Percentiles rank a stretch among this genome's conserved stretches.
These are phyloP conservation scores for Tricholauxania praeusta DNA, from an alignment of 2,888 invertebrate species.

Conservation along the genomic window DNA sequence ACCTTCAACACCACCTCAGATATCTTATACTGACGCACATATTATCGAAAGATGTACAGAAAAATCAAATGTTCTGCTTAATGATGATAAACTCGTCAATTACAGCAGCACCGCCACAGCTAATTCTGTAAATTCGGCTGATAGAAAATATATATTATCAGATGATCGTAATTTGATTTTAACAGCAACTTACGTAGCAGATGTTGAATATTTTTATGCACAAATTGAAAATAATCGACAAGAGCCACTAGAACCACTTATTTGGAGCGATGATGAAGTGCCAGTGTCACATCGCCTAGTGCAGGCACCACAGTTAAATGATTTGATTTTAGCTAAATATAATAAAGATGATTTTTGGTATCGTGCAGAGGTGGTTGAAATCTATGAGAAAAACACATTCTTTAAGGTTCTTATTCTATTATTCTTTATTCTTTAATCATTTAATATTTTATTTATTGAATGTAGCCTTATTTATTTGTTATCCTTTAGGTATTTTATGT, in stretches of 20 bases:
- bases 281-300: constrained; percentile 29
- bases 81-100: not conserved
- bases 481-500: constrained; percentile 47
- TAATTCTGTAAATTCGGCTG: not conserved
- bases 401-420: constrained; percentile 23
- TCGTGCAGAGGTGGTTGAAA: constrained; percentile 45
- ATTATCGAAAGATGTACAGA: not conserved
- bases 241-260: constrained; percentile 33
- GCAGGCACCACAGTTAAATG: constrained; percentile 35
- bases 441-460: not conserved
- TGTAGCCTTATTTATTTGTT: not conserved
- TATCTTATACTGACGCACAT: not conserved
- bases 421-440: not conserved
- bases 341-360: constrained; percentile 48
- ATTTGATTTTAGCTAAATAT: constrained; percentile 46
- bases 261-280: constrained; percentile 45
- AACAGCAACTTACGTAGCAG: constrained; percentile 42
- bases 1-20: not conserved
- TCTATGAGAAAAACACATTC: constrained; percentile 15
- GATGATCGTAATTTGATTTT: constrained; percentile 8
- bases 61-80: not conserved
- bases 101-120: not conserved
- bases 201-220: constrained; percentile 45
- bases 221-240: constrained; percentile 41
- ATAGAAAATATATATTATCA: not conserved